Conservation (phyloP, 92 coral and sea anemone genomes). For the Phenganax subtilis region DNA sequence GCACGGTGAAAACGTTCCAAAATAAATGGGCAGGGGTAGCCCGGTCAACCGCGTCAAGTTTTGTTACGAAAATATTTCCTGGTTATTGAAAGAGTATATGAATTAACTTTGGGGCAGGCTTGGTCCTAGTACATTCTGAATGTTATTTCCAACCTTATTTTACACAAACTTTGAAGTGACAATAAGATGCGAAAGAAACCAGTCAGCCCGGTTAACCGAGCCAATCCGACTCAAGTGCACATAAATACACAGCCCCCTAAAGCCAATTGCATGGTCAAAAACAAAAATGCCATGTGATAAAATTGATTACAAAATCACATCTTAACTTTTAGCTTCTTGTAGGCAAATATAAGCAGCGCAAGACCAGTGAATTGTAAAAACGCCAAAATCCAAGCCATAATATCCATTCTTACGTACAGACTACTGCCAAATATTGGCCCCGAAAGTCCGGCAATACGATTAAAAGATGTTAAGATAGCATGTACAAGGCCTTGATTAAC, state of each 20-base stretch:
- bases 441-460: slow-evolving; percentile 1
- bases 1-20: no score
- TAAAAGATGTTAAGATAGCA: slow-evolving; percentile 5
- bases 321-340: slow-evolving; percentile 6
- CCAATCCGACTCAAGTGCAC: neutral
- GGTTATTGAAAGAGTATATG: no score
- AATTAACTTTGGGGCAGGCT: no score
- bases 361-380: neutral
- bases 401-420: neutral
- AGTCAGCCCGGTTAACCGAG: no score
- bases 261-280: neutral
- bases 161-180: no score
- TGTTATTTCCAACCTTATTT: no score
- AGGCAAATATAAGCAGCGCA: neutral
- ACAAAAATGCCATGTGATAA: neutral
- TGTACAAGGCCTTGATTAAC: slow-evolving; percentile 5
- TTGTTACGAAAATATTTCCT: no score
- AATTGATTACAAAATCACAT: neutral
- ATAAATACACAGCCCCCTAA: neutral
- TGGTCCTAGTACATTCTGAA: no score
- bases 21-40: no score
- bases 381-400: neutral
- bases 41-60: no score
- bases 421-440: slow-evolving; percentile 9
- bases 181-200: no score